Percentiles rank a stretch among this genome's conserved stretches.
phyloP scores from a whole-genome alignment of 2,797 vertebrate genomes.

The Aplochiton taeniatus region DNA sequence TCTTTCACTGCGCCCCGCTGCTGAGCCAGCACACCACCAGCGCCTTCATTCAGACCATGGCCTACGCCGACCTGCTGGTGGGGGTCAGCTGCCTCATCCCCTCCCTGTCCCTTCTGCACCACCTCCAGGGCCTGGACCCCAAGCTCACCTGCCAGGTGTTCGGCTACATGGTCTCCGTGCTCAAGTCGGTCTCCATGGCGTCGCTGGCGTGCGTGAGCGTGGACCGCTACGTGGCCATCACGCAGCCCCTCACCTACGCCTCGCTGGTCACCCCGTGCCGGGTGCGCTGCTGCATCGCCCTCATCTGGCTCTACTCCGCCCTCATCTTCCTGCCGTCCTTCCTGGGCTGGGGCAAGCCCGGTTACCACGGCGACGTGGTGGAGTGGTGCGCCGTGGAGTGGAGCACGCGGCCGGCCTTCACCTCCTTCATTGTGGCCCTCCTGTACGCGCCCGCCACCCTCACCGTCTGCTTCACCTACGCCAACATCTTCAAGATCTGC shows the following conservation, averaged over 20 bases:
- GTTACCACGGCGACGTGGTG: constrained; percentile 96
- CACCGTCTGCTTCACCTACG: constrained; percentile 95
- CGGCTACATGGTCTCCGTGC: constrained; percentile 93
- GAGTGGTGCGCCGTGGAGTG: constrained; percentile 89
- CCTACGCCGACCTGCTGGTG: constrained; percentile 95
- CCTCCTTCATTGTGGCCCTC: constrained; percentile 90
- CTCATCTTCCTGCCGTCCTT: constrained; percentile 92
- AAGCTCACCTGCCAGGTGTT: constrained; percentile 91
- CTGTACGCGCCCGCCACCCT: constrained; percentile 93
- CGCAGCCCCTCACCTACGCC: constrained; percentile 89
- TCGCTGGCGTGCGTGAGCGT: constrained; percentile 95
- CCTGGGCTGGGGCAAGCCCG: constrained; percentile 97
- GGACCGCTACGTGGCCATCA: constrained; percentile 96
- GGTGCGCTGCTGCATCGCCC: constrained; percentile 87
- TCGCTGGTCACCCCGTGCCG: constrained; percentile 92
- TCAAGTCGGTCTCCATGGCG: constrained; percentile 96
- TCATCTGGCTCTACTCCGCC: constrained; percentile 94
- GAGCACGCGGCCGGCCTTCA: constrained; percentile 89
- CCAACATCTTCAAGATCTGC: constrained; percentile 98
- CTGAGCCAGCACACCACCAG: constrained; percentile 96
- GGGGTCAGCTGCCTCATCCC: constrained; percentile 96
- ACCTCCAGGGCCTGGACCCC: constrained; percentile 84
- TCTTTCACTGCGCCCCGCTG: constrained; percentile 97
- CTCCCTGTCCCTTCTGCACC: constrained; percentile 89
- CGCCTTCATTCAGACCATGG: constrained; percentile 99